Evolutionary conservation across 2,888 invertebrate species (phyloP).

Genomic region (Volucella inflata): DNA sequence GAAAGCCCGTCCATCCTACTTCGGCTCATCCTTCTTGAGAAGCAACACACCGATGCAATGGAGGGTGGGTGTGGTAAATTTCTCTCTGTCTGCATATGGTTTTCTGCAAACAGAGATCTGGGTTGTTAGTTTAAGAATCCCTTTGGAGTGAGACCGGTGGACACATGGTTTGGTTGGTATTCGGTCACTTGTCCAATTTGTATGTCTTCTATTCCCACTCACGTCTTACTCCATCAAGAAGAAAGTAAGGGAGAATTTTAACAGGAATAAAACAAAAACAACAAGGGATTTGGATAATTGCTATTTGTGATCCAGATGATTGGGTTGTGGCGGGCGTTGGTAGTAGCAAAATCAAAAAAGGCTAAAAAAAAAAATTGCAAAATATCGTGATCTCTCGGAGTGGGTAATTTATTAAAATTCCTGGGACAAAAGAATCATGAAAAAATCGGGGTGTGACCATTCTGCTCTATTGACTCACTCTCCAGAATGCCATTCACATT

Average conservation of each 20-base stretch:
- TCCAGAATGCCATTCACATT: slow-evolving; percentile 68
- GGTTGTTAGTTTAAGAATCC: slow-evolving; percentile 71
- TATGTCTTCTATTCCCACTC: slow-evolving; percentile 68
- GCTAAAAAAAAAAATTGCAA: slow-evolving; percentile 37
- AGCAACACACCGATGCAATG: slow-evolving; percentile 6
- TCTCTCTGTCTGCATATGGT: slow-evolving; percentile 73
- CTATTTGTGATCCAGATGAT: slow-evolving; percentile 76
- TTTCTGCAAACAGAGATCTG: slow-evolving; percentile 69
- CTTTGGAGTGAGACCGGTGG: slow-evolving; percentile 39
- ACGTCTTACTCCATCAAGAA: slow-evolving; percentile 41
- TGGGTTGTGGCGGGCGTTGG: slow-evolving; percentile 62
- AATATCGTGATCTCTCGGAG: slow-evolving; percentile 26
- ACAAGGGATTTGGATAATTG: slow-evolving; percentile 75
- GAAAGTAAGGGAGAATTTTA: slow-evolving; percentile 6
- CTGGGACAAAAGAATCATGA: slow-evolving; percentile 67
- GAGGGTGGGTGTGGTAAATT: slow-evolving; percentile 64
- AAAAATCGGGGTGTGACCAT: slow-evolving; percentile 56
- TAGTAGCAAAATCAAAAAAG: slow-evolving; percentile 1
- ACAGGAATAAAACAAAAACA: slow-evolving; percentile 57
- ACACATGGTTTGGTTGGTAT: slow-evolving; percentile 25
- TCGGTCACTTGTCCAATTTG: slow-evolving; percentile 72
- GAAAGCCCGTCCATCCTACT: slow-evolving; percentile 65
- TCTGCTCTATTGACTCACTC: slow-evolving; percentile 16
- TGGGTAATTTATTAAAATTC: slow-evolving; percentile 77
- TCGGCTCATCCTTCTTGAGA: slow-evolving; percentile 57